phyloP scores from a whole-genome alignment of 2,888 invertebrate genomes.

The Drosophila macrospina region DNA sequence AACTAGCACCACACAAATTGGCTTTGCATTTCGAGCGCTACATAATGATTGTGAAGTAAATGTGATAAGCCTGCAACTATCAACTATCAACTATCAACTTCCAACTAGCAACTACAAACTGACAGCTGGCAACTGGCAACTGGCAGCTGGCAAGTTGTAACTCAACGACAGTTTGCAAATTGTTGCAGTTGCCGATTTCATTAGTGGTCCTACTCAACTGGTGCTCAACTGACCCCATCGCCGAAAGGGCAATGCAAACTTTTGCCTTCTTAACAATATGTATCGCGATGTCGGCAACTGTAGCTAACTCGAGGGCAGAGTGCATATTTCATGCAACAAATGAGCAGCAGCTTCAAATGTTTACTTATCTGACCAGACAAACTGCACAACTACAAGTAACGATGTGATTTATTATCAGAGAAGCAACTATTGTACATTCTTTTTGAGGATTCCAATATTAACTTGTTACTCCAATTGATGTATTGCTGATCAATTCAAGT shows the following conservation, averaged over 20 bases:
- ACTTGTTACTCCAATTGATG: no score
- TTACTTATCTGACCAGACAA: background rate
- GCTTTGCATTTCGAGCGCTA: conserved; percentile 46
- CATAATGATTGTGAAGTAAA: conserved; percentile 49
- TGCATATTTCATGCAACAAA: conserved; percentile 48
- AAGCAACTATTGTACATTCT: no score
- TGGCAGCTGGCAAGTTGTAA: background rate
- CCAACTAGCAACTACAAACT: conserved; percentile 9
- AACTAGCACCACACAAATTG: conserved; percentile 41
- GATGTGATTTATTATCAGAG: no score
- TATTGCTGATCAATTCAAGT: no score
- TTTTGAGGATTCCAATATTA: no score
- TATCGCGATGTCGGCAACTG: conserved; percentile 39
- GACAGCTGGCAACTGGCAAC: background rate
- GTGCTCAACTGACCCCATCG: conserved; percentile 8
- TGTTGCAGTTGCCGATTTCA: conserved; percentile 29
- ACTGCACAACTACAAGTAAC: no score
- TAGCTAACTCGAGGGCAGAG: conserved; percentile 10
- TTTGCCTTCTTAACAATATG: conserved; percentile 62
- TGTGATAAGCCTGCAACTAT: conserved; percentile 35
- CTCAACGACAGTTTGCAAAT: conserved; percentile 36
- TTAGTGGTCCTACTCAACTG: conserved; percentile 13
- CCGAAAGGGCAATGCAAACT: conserved; percentile 20
- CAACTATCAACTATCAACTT: conserved; percentile 10
- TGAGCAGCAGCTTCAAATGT: conserved; percentile 17